Evolutionary conservation across 2,797 vertebrate species (phyloP).

Genomic region (Rhyacichthys aspro): DNA sequence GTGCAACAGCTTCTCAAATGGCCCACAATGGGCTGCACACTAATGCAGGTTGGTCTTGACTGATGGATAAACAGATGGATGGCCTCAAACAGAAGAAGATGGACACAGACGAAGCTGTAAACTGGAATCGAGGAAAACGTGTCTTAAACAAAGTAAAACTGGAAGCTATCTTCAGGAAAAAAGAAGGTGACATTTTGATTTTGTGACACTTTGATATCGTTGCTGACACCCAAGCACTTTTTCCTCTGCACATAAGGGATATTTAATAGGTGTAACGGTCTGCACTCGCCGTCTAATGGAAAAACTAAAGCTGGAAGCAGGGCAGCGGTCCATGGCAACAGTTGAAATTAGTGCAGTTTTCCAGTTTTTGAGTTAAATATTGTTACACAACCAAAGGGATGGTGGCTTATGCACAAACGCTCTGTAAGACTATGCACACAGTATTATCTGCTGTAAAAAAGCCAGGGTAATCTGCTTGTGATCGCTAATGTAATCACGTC

Average conservation of each 20-base stretch:
- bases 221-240: slow-evolving; percentile 1
- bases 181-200: slow-evolving; percentile 5
- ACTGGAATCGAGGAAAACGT: background rate
- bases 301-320: slow-evolving; percentile 3
- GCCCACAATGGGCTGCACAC: slow-evolving; percentile 23
- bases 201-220: background rate
- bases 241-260: slow-evolving; percentile 4
- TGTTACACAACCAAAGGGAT: background rate
- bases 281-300: background rate
- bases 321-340: background rate
- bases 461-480: slow-evolving; percentile 19
- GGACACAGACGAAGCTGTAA: too few species aligned
- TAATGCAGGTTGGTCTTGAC: slow-evolving; percentile 38
- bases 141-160: background rate
- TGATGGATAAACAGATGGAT: slow-evolving; percentile 38
- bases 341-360: slow-evolving; percentile 8
- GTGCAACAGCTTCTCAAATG: slow-evolving; percentile 49
- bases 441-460: background rate
- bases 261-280: slow-evolving; percentile 23
- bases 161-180: background rate
- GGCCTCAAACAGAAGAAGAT: background rate
- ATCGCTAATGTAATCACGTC: slow-evolving; percentile 27
- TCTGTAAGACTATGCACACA: background rate
- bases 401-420: background rate
- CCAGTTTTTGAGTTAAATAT: slow-evolving; percentile 1